Base-by-base conservation (phyloP, 1,140 invertebrate genomes). In the Sweltsa coloradensis region DNA sequence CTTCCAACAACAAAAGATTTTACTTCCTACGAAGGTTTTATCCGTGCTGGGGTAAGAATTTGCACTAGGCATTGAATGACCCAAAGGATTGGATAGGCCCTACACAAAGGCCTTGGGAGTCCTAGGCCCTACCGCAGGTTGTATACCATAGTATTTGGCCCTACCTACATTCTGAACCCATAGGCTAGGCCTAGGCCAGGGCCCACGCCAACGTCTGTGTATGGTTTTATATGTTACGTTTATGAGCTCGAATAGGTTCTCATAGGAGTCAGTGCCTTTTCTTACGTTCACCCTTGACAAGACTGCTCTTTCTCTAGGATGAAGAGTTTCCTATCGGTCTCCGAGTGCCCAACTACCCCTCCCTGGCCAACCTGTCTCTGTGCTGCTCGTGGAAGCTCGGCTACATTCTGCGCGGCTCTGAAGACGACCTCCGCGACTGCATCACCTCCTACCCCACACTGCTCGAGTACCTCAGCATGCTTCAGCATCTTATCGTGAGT, bases 1-100 rank as follows among this genome's bases (percentile, higher is more conserved):
- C 4, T 40, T 5, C 37, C 37, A n/a, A 11, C 21, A 23, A 40
- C 21, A 13, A 40, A n/a, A 14, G 5, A 40, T 19, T 40, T 40
- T 40, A 40, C 37, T 22, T 19, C 24, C 13, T 40, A 40, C 16
- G 24, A 7, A 40, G 37, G 37, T 13, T 40, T 40, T 40, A 21
- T 40, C 24, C 37, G 24, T 22, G 37, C 14, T 14, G 37, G 37
- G 37, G 37, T 40, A 19, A 40, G 37, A 13, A 3, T 40, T 3
- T 37, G n/a, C 2, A 21, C 14, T 9, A 9, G 9, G n/a, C 29
- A 9, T 9, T 9, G 29, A 31, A 9, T n/a, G n/a, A n/a, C n/a
- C n/a, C n/a, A n/a, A n/a, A n/a, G n/a, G n/a, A n/a, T n/a, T n/a
- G n/a, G n/a, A n/a, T n/a, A n/a, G n/a, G n/a, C n/a, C n/a, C n/a